Evolutionary conservation across 2,888 invertebrate species (phyloP).

Genomic region (Congeria kusceri): DNA sequence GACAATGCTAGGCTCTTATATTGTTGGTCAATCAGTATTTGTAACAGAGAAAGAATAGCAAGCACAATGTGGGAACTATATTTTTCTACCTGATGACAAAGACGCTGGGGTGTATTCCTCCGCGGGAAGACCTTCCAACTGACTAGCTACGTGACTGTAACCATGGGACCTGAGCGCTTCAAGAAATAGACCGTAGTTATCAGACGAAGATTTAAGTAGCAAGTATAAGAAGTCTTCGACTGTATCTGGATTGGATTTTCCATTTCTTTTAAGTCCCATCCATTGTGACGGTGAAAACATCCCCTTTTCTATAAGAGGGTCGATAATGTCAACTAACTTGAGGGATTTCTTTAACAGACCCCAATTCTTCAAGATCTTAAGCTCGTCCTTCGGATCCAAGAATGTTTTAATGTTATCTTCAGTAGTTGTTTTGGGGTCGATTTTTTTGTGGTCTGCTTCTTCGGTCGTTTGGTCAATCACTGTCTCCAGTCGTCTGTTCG

Average conservation of each 20-base stretch:
- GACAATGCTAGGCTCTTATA: too few species aligned
- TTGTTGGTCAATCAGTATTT: too few species aligned
- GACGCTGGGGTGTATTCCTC: conserved; percentile 27
- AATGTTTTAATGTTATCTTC: conserved; percentile 10
- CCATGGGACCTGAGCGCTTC: conserved; percentile 43
- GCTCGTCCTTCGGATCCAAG: conserved; percentile 54
- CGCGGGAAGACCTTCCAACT: conserved; percentile 42
- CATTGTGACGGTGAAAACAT: conserved; percentile 58
- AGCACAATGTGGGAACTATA: too few species aligned
- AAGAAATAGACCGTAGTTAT: conserved; percentile 48
- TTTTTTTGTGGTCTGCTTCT: not conserved
- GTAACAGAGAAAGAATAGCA: too few species aligned
- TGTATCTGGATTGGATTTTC: conserved; percentile 49
- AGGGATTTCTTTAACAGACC: conserved; percentile 60
- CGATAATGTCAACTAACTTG: conserved; percentile 46
- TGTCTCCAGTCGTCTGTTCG: conserved; percentile 4
- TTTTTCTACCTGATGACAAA: conserved; percentile 21
- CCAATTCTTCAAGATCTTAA: conserved; percentile 63
- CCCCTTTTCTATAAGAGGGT: conserved; percentile 62
- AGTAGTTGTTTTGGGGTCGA: not conserved
- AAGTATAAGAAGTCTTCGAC: conserved; percentile 63
- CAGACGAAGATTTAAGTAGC: conserved; percentile 50
- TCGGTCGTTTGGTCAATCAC: not conserved
- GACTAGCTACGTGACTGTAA: conserved; percentile 53
- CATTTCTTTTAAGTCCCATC: conserved; percentile 58